These are phyloP conservation scores for Ceuthmochares aereus DNA, from an alignment of 2,113 vertebrate genomes.

Conservation along the genomic window DNA sequence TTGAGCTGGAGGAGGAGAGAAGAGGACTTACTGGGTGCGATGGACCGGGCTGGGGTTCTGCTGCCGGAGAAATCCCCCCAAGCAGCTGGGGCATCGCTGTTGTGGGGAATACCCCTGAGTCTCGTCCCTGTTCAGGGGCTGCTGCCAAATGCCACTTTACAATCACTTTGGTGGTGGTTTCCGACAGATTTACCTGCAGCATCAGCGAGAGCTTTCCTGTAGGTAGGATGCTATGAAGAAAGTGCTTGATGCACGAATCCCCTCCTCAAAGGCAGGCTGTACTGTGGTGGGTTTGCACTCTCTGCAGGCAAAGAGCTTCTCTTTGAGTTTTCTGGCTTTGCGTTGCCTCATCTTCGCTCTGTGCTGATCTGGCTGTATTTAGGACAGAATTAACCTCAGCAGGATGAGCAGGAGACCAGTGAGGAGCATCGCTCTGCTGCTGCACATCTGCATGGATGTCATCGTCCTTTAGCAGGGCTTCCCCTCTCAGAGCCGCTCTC, in stretches of 20 bases:
- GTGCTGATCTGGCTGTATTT: not conserved
- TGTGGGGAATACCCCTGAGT: not conserved
- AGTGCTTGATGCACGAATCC: not conserved
- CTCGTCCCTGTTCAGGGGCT: not conserved
- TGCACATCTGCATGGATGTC: accelerated
- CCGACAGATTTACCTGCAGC: not conserved
- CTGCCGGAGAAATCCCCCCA: not conserved
- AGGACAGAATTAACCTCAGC: not conserved
- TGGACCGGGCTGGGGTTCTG: not conserved
- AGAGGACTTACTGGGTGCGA: not conserved
- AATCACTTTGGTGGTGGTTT: not conserved
- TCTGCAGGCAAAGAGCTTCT: not conserved
- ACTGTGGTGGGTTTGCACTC: not conserved
- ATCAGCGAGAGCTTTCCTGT: not conserved
- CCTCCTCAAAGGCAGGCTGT: not conserved
- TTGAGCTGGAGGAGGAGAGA: not conserved
- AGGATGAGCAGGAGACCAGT: not conserved
- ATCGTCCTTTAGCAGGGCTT: accelerated
- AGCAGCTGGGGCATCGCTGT: not conserved
- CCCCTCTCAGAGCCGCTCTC: not conserved
- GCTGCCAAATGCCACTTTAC: not conserved
- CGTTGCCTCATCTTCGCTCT: not conserved
- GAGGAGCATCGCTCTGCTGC: not conserved
- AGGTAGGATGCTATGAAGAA: not conserved
- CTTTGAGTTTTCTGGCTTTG: not conserved